phyloP scores from a whole-genome alignment of 2,888 invertebrate species.

The Antheraea assamensis region DNA sequence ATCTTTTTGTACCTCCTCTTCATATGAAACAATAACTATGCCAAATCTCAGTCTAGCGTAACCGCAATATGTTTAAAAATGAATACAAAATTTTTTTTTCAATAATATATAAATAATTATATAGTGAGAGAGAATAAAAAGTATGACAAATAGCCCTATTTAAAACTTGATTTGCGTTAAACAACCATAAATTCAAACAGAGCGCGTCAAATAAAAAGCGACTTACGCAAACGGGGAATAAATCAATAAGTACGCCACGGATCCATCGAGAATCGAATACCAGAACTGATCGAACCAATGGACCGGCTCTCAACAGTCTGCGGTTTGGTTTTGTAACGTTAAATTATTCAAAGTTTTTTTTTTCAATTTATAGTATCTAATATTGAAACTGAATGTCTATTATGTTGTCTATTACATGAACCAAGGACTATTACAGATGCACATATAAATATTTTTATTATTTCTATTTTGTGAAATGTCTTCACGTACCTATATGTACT shows the following conservation, averaged over 20 bases:
- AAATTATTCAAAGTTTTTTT: neutral
- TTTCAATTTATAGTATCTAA: neutral
- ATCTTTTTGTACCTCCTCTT: no score
- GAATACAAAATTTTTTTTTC: no score
- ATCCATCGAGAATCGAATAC: constrained; percentile 23
- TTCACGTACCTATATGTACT: no score
- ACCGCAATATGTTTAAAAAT: no score
- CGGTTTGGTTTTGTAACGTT: constrained; percentile 13
- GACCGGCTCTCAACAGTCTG: constrained; percentile 14
- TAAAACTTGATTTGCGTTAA: constrained; percentile 4
- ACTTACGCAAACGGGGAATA: constrained; percentile 32
- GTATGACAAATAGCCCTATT: neutral
- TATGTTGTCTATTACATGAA: no score
- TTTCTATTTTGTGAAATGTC: no score
- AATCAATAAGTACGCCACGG: constrained; percentile 31
- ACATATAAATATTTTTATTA: no score
- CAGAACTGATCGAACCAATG: constrained; percentile 6
- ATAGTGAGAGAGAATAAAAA: neutral
- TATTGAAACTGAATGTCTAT: no score
- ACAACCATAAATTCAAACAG: constrained; percentile 29
- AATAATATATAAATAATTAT: neutral
- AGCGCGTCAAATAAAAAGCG: constrained; percentile 33
- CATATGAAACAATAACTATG: no score
- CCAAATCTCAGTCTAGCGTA: no score
- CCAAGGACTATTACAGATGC: no score